Conservation (phyloP, 2,113 vertebrate genomes). For the Ahaetulla prasina region DNA sequence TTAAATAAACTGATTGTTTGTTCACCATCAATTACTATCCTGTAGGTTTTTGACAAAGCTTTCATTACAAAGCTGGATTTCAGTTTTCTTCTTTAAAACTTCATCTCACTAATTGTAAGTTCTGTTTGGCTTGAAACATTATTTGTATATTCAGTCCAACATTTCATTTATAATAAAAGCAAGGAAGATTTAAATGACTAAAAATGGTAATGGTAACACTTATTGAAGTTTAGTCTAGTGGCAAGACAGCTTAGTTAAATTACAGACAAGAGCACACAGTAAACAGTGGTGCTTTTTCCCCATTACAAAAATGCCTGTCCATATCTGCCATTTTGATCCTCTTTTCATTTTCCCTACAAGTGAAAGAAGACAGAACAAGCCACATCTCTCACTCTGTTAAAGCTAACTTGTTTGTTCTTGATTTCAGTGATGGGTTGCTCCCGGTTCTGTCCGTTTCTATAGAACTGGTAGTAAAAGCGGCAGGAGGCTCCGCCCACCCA, state of each 20-base stretch:
- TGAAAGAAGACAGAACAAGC: background rate
- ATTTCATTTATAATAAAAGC: background rate
- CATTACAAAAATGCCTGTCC: background rate
- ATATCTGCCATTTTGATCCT: background rate
- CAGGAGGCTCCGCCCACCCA: too few species aligned
- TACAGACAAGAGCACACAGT: background rate
- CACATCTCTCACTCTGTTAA: background rate
- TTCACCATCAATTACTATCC: background rate
- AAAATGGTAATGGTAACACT: background rate
- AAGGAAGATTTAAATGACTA: background rate
- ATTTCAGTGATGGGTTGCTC: too few species aligned
- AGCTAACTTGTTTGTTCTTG: background rate
- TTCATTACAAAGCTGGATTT: background rate
- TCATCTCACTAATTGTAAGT: background rate
- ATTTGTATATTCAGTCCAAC: background rate
- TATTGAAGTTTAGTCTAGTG: background rate
- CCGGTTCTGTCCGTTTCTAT: too few species aligned
- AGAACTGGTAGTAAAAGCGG: too few species aligned
- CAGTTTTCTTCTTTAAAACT: conserved; percentile 21
- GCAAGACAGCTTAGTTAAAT: background rate
- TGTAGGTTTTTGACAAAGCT: conserved; percentile 15
- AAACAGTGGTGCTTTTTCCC: background rate
- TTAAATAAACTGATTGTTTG: conserved; percentile 3
- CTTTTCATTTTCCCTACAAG: too few species aligned
- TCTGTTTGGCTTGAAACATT: conserved; percentile 4